Percentiles rank a stretch among this genome's conserved stretches.
These are phyloP conservation scores for Chloroceryle inda DNA, from an alignment of 2,797 vertebrate genomes.

Conservation along the genomic window DNA sequence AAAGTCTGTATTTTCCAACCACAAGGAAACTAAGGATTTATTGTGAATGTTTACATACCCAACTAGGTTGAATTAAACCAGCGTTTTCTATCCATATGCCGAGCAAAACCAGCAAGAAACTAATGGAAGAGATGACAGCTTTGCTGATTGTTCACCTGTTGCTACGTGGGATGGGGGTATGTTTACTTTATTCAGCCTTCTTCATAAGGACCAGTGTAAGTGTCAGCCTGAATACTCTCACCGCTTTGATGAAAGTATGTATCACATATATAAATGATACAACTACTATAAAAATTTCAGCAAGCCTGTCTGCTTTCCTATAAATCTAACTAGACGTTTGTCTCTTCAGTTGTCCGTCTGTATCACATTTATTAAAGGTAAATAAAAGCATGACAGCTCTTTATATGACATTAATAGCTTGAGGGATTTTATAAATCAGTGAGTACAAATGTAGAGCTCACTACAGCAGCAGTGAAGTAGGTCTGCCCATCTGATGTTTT, in stretches of 20 bases:
- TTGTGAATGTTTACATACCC: conserved; percentile 19
- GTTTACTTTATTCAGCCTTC: neutral
- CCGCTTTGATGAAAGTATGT: neutral
- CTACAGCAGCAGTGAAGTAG: neutral
- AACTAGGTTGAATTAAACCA: neutral
- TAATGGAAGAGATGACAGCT: neutral
- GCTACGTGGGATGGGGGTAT: neutral
- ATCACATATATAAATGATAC: conserved; percentile 29
- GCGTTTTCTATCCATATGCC: neutral
- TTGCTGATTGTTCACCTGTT: conserved; percentile 13
- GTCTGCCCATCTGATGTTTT: neutral
- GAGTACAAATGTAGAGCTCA: neutral
- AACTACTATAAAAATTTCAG: conserved; percentile 40
- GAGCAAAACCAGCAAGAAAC: neutral
- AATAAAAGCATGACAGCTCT: conserved; percentile 30
- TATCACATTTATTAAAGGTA: conserved; percentile 46
- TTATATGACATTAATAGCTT: conserved; percentile 13
- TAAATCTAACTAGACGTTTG: conserved; percentile 18
- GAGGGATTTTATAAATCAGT: conserved; percentile 3
- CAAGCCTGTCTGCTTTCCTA: conserved; percentile 19
- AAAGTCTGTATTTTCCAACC: conserved; percentile 76
- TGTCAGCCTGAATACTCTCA: neutral
- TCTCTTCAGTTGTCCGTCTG: conserved; percentile 38
- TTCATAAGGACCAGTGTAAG: neutral
- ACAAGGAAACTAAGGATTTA: conserved; percentile 70